These are phyloP conservation scores for Cherax destructor DNA, from an alignment of 1,140 invertebrate species.

Conservation along the genomic window DNA sequence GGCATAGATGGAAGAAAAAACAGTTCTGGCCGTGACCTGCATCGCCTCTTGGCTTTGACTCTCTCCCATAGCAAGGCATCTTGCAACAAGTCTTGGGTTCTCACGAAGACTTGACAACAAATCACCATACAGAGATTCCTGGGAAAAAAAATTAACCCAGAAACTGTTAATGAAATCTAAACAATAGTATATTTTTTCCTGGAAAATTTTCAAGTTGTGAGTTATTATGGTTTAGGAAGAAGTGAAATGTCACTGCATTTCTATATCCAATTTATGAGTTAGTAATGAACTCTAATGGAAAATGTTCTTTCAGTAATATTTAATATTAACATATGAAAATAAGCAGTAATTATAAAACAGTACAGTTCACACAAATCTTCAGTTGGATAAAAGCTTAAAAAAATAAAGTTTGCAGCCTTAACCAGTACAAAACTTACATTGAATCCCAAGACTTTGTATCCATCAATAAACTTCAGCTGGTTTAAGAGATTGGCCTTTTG, in stretches of 20 bases:
- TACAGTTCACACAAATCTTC: too few relatives aligned
- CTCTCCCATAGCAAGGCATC: conserved; percentile 88
- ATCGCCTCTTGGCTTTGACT: conserved; percentile 79
- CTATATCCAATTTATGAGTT: too few relatives aligned
- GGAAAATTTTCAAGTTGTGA: too few relatives aligned
- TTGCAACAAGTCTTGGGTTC: conserved; percentile 87
- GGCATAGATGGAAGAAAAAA: conserved; percentile 89
- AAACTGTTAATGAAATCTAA: too few relatives aligned
- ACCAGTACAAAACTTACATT: conserved; percentile 77
- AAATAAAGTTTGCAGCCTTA: neutral
- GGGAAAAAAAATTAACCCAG: too few relatives aligned
- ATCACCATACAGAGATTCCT: conserved; percentile 80
- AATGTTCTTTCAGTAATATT: too few relatives aligned
- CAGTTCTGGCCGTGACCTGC: conserved; percentile 82
- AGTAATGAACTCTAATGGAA: too few relatives aligned
- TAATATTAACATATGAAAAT: too few relatives aligned
- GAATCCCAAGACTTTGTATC: conserved; percentile 89
- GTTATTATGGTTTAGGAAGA: too few relatives aligned
- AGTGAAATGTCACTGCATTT: too few relatives aligned
- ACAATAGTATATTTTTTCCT: too few relatives aligned
- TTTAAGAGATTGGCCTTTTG: conserved; percentile 86
- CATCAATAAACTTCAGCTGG: conserved; percentile 89
- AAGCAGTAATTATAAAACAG: too few relatives aligned
- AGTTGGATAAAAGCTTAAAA: neutral
- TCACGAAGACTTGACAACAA: conserved; percentile 86